Conservation (phyloP, 2,113 vertebrate genomes). For the Cygnus atratus region DNA sequence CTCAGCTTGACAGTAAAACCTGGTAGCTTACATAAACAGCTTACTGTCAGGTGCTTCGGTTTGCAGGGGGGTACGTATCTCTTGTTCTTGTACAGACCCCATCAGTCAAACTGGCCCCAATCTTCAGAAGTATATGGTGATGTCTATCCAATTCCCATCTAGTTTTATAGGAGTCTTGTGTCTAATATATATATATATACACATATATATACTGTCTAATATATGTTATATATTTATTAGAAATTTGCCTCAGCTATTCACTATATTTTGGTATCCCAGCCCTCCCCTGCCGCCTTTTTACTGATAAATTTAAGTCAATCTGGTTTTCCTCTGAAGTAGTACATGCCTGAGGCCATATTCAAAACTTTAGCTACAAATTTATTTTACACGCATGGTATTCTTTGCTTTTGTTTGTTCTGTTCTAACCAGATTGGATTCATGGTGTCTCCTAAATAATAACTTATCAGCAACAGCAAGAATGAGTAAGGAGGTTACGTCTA, state of each 20-base stretch:
- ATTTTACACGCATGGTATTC: fast-evolving
- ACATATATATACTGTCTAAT: not conserved
- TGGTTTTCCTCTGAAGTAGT: not conserved
- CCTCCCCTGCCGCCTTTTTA: fast-evolving
- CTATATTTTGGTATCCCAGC: not conserved
- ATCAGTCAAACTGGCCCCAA: fast-evolving
- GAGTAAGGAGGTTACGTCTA: not conserved
- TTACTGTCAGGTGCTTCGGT: not conserved
- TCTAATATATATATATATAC: not conserved
- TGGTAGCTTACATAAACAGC: not conserved
- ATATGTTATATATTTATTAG: not conserved
- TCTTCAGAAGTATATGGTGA: not conserved
- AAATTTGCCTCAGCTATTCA: not conserved
- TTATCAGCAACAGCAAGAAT: not conserved
- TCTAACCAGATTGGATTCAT: not conserved
- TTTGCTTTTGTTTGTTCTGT: not conserved
- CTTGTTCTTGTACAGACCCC: not conserved
- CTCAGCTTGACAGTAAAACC: fast-evolving
- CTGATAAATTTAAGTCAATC: not conserved
- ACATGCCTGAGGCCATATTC: not conserved
- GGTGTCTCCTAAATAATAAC: not conserved
- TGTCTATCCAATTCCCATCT: not conserved
- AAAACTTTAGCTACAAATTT: not conserved
- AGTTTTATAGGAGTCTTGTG: too few relatives aligned
- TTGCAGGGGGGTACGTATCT: not conserved